Percentiles rank a stretch among this genome's conserved stretches.
phyloP scores from a whole-genome alignment of 2,888 invertebrate species.

The Spilarctia lutea region DNA sequence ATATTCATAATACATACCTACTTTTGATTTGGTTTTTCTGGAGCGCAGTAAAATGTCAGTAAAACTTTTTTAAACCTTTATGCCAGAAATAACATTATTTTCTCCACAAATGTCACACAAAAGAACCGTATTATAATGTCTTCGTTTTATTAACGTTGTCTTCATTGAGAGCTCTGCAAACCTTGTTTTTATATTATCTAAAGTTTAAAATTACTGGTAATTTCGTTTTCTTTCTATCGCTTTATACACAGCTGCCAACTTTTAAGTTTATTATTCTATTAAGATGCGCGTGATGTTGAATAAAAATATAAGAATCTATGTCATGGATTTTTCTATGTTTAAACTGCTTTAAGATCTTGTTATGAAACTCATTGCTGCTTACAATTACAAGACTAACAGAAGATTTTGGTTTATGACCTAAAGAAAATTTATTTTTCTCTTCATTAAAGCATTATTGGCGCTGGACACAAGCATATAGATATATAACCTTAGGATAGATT shows the following conservation, averaged over 20 bases:
- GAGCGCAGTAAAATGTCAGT: too few species aligned
- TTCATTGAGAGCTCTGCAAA: neutral
- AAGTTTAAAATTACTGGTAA: neutral
- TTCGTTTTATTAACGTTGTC: neutral
- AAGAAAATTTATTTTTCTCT: neutral
- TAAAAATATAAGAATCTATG: constrained; percentile 1
- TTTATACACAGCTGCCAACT: neutral
- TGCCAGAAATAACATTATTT: neutral
- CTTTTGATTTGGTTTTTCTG: too few species aligned
- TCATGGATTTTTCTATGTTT: neutral
- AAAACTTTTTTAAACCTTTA: neutral
- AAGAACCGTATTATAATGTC: neutral
- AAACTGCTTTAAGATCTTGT: neutral
- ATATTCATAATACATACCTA: too few species aligned
- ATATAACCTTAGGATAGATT: too few species aligned
- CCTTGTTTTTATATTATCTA: neutral
- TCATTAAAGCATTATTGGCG: neutral
- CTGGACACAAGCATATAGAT: too few species aligned
- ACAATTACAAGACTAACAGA: neutral
- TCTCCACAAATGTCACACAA: neutral
- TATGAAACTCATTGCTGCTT: neutral
- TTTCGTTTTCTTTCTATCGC: neutral
- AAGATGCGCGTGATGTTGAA: neutral
- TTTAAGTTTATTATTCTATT: constrained; percentile 4
- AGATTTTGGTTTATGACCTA: neutral